phyloP scores from a whole-genome alignment of 37 sponge, comb jelly and placozoan species.

The Chondrosia reniformis region DNA sequence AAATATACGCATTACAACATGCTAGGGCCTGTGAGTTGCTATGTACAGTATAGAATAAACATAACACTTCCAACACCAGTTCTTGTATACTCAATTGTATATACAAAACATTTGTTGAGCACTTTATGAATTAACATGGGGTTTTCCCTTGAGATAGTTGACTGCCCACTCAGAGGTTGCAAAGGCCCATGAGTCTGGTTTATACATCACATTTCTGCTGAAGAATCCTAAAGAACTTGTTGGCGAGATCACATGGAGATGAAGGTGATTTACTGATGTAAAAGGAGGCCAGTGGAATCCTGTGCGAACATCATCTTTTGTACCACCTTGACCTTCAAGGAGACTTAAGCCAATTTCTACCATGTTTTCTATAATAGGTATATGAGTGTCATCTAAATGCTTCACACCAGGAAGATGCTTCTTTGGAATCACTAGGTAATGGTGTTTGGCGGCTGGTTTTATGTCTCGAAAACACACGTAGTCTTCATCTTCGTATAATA shows the following conservation, averaged over 20 bases:
- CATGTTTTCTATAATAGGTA: slow-evolving; percentile 63
- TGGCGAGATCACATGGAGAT: slow-evolving; percentile 75
- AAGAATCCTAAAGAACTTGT: slow-evolving; percentile 60
- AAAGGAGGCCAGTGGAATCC: slow-evolving; percentile 96
- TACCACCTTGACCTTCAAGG: slow-evolving; percentile 36
- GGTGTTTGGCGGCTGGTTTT: slow-evolving; percentile 61
- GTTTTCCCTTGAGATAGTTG: slow-evolving; percentile 34
- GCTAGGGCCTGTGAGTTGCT: too few relatives aligned
- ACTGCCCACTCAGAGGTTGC: slow-evolving; percentile 49
- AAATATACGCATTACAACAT: too few relatives aligned
- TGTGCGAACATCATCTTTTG: slow-evolving; percentile 46
- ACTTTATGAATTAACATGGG: too few relatives aligned
- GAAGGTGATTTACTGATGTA: slow-evolving; percentile 63
- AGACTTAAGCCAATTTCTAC: slow-evolving; percentile 52
- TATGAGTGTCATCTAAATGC: slow-evolving; percentile 3
- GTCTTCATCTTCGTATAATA: slow-evolving; percentile 68
- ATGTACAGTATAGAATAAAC: too few relatives aligned
- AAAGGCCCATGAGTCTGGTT: slow-evolving; percentile 60
- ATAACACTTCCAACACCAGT: not conserved
- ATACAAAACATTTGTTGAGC: too few relatives aligned
- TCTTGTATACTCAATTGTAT: not conserved
- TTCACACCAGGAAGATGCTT: slow-evolving; percentile 33
- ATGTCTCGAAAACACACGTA: slow-evolving; percentile 74
- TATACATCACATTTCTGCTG: slow-evolving; percentile 35
- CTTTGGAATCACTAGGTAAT: slow-evolving; percentile 75